These are phyloP conservation scores for Coracias cyanogaster DNA, from an alignment of 2,797 vertebrate genomes.

Conservation along the genomic window DNA sequence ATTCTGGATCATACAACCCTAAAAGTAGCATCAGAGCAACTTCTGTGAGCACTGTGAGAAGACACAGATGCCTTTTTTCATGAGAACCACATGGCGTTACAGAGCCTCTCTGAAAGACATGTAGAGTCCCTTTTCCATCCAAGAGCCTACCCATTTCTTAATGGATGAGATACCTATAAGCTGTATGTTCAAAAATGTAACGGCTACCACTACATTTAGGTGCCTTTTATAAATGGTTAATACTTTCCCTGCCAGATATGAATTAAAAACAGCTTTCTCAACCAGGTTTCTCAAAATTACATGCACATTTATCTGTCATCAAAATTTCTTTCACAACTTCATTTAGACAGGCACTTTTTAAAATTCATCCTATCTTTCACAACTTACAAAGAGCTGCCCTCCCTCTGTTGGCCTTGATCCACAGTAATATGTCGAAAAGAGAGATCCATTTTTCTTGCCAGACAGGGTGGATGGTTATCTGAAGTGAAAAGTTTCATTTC, in stretches of 20 bases:
- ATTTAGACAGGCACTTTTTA: constrained; percentile 41
- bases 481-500: constrained; percentile 78
- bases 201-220: background rate
- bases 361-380: constrained; percentile 60
- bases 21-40: background rate
- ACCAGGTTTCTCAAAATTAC: background rate
- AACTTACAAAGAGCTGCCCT: constrained; percentile 30
- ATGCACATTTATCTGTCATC: background rate
- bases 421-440: constrained; percentile 70
- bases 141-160: background rate
- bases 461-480: constrained; percentile 77
- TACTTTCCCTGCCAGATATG: background rate
- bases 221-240: background rate
- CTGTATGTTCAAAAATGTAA: background rate
- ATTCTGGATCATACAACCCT: background rate
- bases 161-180: background rate
- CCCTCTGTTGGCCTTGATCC: constrained; percentile 57
- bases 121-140: background rate
- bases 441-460: constrained; percentile 79
- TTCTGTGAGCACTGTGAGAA: background rate
- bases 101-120: background rate
- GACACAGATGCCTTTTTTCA: background rate
- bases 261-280: background rate
- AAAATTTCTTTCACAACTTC: constrained; percentile 32
- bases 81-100: background rate